phyloP scores from a whole-genome alignment of 1,140 invertebrate species.

The Drosophila lowei region DNA sequence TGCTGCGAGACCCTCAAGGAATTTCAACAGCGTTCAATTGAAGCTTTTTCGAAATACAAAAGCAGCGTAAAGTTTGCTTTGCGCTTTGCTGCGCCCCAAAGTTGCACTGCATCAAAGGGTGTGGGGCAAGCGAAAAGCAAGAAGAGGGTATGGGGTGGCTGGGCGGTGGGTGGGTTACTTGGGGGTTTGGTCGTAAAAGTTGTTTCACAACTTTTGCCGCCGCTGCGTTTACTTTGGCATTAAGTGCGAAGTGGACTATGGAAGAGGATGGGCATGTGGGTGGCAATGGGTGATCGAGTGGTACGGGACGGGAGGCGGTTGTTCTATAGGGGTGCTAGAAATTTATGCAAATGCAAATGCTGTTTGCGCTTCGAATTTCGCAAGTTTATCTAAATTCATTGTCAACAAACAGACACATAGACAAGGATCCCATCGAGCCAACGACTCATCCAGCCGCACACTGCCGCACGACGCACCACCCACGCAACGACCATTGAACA shows the following conservation, averaged over 20 bases:
- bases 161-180: not conserved
- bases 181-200: constrained; percentile 43
- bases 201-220: constrained; percentile 67
- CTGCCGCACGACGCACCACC: constrained; percentile 18
- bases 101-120: constrained; percentile 27
- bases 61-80: constrained; percentile 74
- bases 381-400: constrained; percentile 81
- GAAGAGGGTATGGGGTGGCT: not conserved
- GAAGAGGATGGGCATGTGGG: constrained; percentile 3
- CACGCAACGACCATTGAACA: constrained; percentile 25
- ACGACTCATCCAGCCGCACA: too few relatives aligned
- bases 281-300: not conserved
- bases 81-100: constrained; percentile 60
- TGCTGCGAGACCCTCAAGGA: constrained; percentile 61
- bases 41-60: constrained; percentile 69
- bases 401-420: constrained; percentile 68
- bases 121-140: not conserved
- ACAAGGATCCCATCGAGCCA: not conserved
- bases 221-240: constrained; percentile 70
- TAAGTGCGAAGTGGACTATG: constrained; percentile 40
- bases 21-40: constrained; percentile 78
- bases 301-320: too few relatives aligned
- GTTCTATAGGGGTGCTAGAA: constrained; percentile 40
- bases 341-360: constrained; percentile 79
- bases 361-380: constrained; percentile 77